Percentiles rank a stretch among this genome's conserved stretches.
Conservation (phyloP, 1,140 invertebrate genomes). For the Drosophila seguyi region DNA sequence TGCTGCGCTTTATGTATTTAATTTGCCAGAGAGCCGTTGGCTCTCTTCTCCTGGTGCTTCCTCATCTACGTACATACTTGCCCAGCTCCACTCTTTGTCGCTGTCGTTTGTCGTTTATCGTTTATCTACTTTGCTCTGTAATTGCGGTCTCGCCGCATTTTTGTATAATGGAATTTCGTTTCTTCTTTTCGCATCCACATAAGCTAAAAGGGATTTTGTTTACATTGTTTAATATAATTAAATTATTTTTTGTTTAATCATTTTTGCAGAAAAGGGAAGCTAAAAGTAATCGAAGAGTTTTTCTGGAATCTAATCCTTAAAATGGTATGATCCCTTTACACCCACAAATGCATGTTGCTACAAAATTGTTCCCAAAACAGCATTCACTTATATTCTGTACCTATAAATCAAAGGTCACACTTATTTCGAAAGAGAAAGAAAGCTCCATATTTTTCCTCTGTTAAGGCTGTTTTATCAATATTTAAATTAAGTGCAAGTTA, state of each 20-base stretch:
- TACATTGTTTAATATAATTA: conserved; percentile 32
- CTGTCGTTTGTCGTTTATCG: conserved; percentile 51
- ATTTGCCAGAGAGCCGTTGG: conserved; percentile 42
- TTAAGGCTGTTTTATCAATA: neutral
- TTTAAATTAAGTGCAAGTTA: neutral
- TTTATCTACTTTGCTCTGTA: conserved; percentile 57
- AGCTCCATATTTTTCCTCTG: too few species aligned
- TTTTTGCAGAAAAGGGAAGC: neutral
- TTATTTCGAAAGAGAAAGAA: neutral
- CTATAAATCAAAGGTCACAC: too few species aligned
- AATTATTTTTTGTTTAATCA: neutral
- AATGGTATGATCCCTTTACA: too few species aligned
- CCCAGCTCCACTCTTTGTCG: conserved; percentile 42
- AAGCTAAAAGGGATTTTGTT: neutral
- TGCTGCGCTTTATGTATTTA: conserved; percentile 49
- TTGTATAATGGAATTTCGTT: conserved; percentile 47
- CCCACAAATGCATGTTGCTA: too few species aligned
- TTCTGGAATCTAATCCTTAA: neutral
- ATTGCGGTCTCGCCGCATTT: conserved; percentile 52
- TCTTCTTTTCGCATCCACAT: neutral
- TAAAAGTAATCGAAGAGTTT: neutral
- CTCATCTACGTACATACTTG: conserved; percentile 24
- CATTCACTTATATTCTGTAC: too few species aligned
- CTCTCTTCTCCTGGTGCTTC: conserved; percentile 23
- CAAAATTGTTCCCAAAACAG: too few species aligned